These are phyloP conservation scores for Metopia argyrocephala DNA, from an alignment of 2,888 invertebrate genomes.

Conservation along the genomic window DNA sequence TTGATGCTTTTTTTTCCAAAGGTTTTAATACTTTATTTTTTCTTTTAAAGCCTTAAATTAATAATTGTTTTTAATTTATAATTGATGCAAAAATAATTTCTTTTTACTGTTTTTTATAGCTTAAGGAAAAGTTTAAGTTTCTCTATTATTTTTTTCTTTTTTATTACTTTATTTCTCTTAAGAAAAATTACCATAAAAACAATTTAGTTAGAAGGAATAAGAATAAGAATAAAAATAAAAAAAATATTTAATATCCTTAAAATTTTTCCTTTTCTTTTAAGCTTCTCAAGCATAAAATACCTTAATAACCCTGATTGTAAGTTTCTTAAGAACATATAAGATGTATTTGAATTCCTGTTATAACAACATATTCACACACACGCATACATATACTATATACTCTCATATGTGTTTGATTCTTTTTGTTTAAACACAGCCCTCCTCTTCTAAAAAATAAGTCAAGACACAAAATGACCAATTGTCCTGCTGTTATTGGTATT, in stretches of 20 bases:
- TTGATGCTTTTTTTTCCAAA: neutral
- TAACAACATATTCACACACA: neutral
- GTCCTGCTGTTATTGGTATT: constrained; percentile 27
- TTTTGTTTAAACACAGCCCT: too few species aligned
- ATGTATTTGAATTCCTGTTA: constrained; percentile 42
- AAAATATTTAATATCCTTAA: constrained; percentile 61
- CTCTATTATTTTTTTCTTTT: neutral
- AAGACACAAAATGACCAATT: constrained; percentile 54
- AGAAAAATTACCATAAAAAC: constrained; percentile 26
- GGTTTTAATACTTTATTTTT: neutral
- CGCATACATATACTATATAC: neutral
- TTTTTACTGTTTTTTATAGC: constrained; percentile 12
- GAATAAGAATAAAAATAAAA: neutral
- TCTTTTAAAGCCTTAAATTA: constrained; percentile 32
- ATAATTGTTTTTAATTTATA: constrained; percentile 61
- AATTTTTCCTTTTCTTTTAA: constrained; percentile 59
- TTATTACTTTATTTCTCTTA: neutral
- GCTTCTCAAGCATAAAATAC: constrained; percentile 64
- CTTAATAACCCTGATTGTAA: constrained; percentile 64
- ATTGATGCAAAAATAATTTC: constrained; percentile 39
- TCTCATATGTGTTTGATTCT: neutral
- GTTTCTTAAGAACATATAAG: constrained; percentile 60
- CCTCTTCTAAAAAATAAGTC: neutral
- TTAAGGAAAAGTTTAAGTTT: constrained; percentile 45
- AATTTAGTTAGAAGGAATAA: neutral